Evolutionary conservation across 2,888 invertebrate genomes (phyloP).

Genomic region (Neuroscelio doddi): DNA sequence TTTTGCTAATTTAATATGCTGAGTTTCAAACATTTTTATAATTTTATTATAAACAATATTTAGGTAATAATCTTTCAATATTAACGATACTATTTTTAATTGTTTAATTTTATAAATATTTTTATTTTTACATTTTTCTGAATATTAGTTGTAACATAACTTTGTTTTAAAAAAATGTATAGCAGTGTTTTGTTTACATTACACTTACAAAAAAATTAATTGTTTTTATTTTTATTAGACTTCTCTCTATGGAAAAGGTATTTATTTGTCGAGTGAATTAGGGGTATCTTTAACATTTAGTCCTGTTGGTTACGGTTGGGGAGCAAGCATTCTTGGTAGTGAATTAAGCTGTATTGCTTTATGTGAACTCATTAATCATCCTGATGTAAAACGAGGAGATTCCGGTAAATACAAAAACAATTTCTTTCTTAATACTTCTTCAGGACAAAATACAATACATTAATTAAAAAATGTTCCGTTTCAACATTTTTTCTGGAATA

Average conservation of each 20-base stretch:
- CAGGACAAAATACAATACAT: too few species aligned
- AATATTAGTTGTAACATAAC: too few species aligned
- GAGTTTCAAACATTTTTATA: too few species aligned
- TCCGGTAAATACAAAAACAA: slow-evolving; percentile 52
- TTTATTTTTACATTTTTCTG: too few species aligned
- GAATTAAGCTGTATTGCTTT: slow-evolving; percentile 84
- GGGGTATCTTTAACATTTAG: slow-evolving; percentile 82
- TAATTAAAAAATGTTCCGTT: background rate
- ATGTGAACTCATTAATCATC: slow-evolving; percentile 85
- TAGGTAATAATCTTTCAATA: too few species aligned
- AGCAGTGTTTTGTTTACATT: too few species aligned
- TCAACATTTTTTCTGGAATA: background rate
- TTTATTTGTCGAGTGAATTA: slow-evolving; percentile 84
- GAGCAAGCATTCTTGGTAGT: slow-evolving; percentile 83
- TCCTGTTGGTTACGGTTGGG: slow-evolving; percentile 84
- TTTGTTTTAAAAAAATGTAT: too few species aligned
- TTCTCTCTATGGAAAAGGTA: slow-evolving; percentile 80
- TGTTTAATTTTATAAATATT: too few species aligned
- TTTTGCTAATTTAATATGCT: too few species aligned
- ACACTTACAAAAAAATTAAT: too few species aligned
- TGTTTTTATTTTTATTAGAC: slow-evolving; percentile 58
- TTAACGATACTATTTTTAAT: too few species aligned
- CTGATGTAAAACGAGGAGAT: slow-evolving; percentile 73
- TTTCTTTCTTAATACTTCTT: background rate
- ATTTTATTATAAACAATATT: too few species aligned